phyloP scores from a whole-genome alignment of 2,113 vertebrate species.

The Nothocercus julius region DNA sequence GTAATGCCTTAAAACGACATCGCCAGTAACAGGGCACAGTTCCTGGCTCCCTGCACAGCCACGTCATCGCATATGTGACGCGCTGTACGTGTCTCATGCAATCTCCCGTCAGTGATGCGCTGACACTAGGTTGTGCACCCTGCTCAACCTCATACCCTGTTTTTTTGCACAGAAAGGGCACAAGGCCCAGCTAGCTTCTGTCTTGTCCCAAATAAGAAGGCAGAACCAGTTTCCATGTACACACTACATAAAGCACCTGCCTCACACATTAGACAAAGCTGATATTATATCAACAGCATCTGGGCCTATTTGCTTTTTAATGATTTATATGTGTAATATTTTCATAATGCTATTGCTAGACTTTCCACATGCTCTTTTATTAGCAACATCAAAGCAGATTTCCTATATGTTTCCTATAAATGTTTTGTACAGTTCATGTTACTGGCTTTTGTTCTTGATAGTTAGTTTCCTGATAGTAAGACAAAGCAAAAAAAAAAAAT shows the following conservation, averaged over 20 bases:
- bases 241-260: not conserved
- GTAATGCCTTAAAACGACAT: not conserved
- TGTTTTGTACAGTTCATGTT: not conserved
- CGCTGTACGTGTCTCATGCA: no score
- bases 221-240: not conserved
- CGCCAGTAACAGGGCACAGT: not conserved
- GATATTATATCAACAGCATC: not conserved
- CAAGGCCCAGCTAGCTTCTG: not conserved
- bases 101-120: not conserved
- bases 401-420: constrained; percentile 32
- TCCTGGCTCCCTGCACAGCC: not conserved
- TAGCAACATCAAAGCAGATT: constrained; percentile 37
- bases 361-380: constrained; percentile 36
- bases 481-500: not conserved
- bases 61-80: not conserved
- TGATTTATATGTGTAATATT: not conserved
- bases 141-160: not conserved
- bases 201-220: not conserved
- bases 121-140: not conserved
- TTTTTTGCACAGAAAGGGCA: accelerated
- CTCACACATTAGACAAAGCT: not conserved
- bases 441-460: not conserved
- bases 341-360: not conserved
- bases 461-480: not conserved
- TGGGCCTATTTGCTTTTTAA: not conserved